Evolutionary conservation across 2,113 vertebrate genomes (phyloP), one percentile per base, ranked within the genome.

Genomic region (Danionella cerebrum): DNA sequence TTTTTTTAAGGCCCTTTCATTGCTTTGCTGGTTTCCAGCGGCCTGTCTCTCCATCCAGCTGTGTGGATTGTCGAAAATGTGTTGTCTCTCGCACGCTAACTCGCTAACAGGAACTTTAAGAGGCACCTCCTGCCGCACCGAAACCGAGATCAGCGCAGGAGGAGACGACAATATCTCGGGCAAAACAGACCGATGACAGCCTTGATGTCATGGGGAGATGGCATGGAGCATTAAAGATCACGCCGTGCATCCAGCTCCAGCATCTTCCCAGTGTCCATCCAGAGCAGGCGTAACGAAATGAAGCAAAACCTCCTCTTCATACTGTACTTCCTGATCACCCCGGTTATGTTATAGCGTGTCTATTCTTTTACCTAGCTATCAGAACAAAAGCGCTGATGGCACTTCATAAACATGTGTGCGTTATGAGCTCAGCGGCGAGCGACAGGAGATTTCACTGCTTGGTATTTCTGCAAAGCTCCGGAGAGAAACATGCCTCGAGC

Each of bases 51-150:
- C 29, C 14, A 6, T 63, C 59, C 50, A 73, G 51, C 67, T 75
- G 73, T 39, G 50, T 75, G 38, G 76, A 72, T 80, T 77, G 8
- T 82, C 77, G 59, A 86, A 85, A 86, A 87, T 78, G 78, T 84
- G 83, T 84, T 82, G 82, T 79, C 78, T 87, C 78, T 74, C 74
- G 79, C 72, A 72, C 58, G 55, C 79, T 76, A 83, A 82, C 80
- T 86, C 82, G 78, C 82, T 84, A 85, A 86, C 82, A 78, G 77
- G 77, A 85, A 83, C 77, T 88, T 84, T 84, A 80, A 85, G 84
- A 85, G 76, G 73, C 72, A 77, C 80, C 84, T 83, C 84, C 84
- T 78, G 84, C 86, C 80, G 85, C 59, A 85, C 65, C 14, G 66
- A 45, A 75, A 57, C 79, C 24, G 3, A 69, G 80, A 81, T 82